These are phyloP conservation scores for Sphenodon punctatus DNA, from an alignment of 2,797 vertebrate genomes.

Conservation along the genomic window DNA sequence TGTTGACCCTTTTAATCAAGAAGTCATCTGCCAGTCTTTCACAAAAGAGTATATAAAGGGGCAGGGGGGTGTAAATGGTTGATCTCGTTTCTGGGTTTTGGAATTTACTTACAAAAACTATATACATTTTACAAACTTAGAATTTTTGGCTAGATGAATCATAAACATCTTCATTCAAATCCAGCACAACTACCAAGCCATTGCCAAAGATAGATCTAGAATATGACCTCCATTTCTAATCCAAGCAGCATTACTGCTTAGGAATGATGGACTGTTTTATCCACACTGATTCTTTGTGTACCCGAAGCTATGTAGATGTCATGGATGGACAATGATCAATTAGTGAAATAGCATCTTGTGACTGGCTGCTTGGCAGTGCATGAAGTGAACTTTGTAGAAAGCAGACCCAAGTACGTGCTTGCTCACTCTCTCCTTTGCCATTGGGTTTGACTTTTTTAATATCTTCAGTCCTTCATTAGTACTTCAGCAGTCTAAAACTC, in stretches of 20 bases:
- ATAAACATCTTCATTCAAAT: slow-evolving; percentile 40
- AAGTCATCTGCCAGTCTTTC: neutral
- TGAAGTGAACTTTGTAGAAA: slow-evolving; percentile 53
- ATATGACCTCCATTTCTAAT: slow-evolving; percentile 28
- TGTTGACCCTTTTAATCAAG: neutral
- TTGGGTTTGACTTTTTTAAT: slow-evolving; percentile 31
- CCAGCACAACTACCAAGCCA: neutral
- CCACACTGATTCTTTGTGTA: slow-evolving; percentile 48
- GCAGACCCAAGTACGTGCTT: slow-evolving; percentile 41
- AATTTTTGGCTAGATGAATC: neutral
- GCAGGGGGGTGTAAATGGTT: neutral
- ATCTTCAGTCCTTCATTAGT: slow-evolving; percentile 47
- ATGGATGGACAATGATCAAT: slow-evolving; percentile 44
- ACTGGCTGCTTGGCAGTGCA: slow-evolving; percentile 21
- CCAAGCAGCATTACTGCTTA: slow-evolving; percentile 7
- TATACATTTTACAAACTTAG: neutral
- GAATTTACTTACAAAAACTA: neutral
- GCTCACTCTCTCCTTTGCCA: slow-evolving; percentile 54
- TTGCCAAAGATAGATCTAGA: too few species aligned
- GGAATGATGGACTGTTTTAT: slow-evolving; percentile 29
- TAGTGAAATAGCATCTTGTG: slow-evolving; percentile 42
- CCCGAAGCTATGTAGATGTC: slow-evolving; percentile 1
- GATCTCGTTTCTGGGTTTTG: neutral
- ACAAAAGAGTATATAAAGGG: neutral
- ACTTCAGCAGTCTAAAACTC: slow-evolving; percentile 23